Evolutionary conservation across 2,888 invertebrate species (phyloP).

Genomic region (Colostygia pectinataria): DNA sequence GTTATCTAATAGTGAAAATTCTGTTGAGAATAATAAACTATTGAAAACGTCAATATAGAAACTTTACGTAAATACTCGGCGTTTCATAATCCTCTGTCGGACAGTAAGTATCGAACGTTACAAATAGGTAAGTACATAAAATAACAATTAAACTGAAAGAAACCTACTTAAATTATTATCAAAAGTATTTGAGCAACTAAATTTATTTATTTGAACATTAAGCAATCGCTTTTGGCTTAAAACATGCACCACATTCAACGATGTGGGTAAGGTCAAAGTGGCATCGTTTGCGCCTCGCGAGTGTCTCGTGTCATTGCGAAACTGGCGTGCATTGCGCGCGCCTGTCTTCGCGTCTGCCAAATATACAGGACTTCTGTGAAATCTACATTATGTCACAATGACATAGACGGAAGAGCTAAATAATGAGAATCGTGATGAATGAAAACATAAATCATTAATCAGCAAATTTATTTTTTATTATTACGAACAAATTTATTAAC

Average conservation of each 20-base stretch:
- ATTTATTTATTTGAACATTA: too few species aligned
- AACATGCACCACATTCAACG: slow-evolving; percentile 32
- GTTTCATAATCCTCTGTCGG: too few species aligned
- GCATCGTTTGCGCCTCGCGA: slow-evolving; percentile 63
- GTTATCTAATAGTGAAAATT: too few species aligned
- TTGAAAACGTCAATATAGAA: too few species aligned
- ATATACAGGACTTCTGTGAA: slow-evolving; percentile 30
- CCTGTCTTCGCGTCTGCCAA: slow-evolving; percentile 40
- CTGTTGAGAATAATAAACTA: too few species aligned
- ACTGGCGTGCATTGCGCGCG: slow-evolving; percentile 44
- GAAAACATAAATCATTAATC: slow-evolving; percentile 30
- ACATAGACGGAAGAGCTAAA: slow-evolving; percentile 32
- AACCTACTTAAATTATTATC: too few species aligned
- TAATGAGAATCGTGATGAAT: slow-evolving; percentile 38
- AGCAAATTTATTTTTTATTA: slow-evolving; percentile 28
- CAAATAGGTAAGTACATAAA: too few species aligned
- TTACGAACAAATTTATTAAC: slow-evolving; percentile 45
- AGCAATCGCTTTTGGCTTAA: slow-evolving; percentile 14
- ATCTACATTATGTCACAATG: slow-evolving; percentile 41
- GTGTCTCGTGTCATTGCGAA: slow-evolving; percentile 56
- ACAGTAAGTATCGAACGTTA: too few species aligned
- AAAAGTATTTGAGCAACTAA: too few species aligned
- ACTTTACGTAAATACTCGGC: too few species aligned
- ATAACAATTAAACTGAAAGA: too few species aligned
- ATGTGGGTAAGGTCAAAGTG: slow-evolving; percentile 65